Evolutionary conservation across 2,888 invertebrate species (phyloP), one percentile per base, ranked within the genome.

Genomic region (Gibbula magus): DNA sequence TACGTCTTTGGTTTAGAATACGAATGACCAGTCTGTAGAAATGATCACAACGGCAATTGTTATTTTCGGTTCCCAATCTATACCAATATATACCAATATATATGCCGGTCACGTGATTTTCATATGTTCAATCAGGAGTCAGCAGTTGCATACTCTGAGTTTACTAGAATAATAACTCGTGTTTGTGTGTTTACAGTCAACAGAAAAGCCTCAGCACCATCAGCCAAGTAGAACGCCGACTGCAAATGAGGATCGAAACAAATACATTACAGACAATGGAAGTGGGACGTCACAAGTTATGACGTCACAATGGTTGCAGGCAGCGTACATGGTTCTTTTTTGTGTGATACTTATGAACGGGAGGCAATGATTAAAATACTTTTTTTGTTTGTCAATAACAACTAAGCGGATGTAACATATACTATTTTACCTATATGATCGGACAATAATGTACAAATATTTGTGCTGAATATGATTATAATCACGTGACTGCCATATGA

Each of bases 241-340:
- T 29, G 25, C 61, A 25, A 61, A 29, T 16, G 61, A 61, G 22
- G 61, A 61, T 25, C 25, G 29, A n/a, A 61, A 61, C 29, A 61
- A 61, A 29, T 61, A 61, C 61, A 61, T 61, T 61, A 61, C 61
- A 29, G 61, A 61, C 61, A 61, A 61, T 61, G 61, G 61, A 4
- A 61, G 29, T 61, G 61, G 61, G 22, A 25, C 61, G 16, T 25
- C 61, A 29, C 13, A 16, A 61, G 29, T 61, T 25, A 29, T 61
- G 61, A 61, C 61, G 61, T 29, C 61, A 61, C 61, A 61, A 25
- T 22, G 56, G 25, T 25, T 56, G 16, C 61, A 25, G 61, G 61
- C 61, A 61, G 61, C 61, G 13, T 29, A 29, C 25, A 61, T 29
- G 16, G 61, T 61, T 61, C 16, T 61, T 16, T 25, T 61, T 16